Evolutionary conservation across 2,888 invertebrate species (phyloP).

Genomic region (Leptinotarsa haldemani): DNA sequence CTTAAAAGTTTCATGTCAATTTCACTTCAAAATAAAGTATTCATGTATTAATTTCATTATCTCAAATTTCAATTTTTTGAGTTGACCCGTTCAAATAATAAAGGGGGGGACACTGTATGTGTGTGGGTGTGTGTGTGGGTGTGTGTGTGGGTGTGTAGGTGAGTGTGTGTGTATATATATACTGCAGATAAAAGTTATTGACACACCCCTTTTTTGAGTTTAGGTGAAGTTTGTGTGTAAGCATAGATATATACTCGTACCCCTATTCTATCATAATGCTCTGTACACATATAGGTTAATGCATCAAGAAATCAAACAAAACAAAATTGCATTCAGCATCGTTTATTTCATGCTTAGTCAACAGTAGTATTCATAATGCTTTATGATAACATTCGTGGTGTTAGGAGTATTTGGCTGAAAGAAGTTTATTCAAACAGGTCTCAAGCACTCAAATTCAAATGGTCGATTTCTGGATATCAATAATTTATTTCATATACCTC

Average conservation of each 20-base stretch:
- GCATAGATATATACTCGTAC: conserved; percentile 5
- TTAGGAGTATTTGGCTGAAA: conserved; percentile 18
- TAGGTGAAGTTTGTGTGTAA: conserved; percentile 2
- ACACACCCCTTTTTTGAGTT: conserved; percentile 6
- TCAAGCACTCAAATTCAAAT: too few relatives aligned
- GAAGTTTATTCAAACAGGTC: not conserved
- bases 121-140: too few relatives aligned
- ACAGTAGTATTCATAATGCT: conserved; percentile 21
- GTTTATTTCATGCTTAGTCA: conserved; percentile 38
- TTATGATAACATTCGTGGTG: conserved; percentile 25
- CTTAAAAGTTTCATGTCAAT: too few relatives aligned
- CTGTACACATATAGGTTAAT: conserved; percentile 25
- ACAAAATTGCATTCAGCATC: conserved; percentile 30
- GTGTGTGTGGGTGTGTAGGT: too few relatives aligned
- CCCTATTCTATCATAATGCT: conserved; percentile 14
- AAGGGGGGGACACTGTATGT: too few relatives aligned
- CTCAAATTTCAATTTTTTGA: too few relatives aligned
- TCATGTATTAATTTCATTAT: too few relatives aligned
- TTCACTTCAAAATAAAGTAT: too few relatives aligned
- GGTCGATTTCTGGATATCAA: not conserved
- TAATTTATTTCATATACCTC: not conserved
- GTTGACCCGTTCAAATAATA: too few relatives aligned
- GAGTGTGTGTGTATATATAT: too few relatives aligned
- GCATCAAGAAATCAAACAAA: conserved; percentile 32
- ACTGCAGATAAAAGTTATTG: not conserved